Percentiles rank a stretch among this genome's conserved stretches.
These are phyloP conservation scores for Thomomys bottae DNA, from an alignment of 2,113 vertebrate species.

Conservation along the genomic window DNA sequence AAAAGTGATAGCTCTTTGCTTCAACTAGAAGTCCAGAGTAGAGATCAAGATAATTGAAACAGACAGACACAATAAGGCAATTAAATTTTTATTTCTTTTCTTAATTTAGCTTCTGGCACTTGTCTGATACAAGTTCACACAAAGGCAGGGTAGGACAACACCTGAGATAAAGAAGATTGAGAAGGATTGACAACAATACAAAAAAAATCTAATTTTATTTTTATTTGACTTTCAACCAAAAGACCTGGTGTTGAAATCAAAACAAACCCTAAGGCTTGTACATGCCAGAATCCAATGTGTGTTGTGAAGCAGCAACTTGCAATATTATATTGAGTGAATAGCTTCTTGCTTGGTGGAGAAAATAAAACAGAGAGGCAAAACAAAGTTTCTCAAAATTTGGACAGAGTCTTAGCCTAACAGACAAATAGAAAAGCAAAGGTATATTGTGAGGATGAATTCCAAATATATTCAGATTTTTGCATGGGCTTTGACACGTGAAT, in stretches of 20 bases:
- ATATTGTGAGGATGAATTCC: neutral
- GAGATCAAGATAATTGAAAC: constrained; percentile 61
- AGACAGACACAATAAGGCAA: constrained; percentile 50
- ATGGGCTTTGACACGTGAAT: neutral
- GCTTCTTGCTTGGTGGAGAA: constrained; percentile 18
- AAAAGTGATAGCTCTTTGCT: constrained; percentile 15
- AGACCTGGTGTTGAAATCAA: constrained; percentile 66
- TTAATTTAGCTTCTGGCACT: constrained; percentile 62
- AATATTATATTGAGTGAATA: constrained; percentile 36
- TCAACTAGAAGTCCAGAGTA: neutral
- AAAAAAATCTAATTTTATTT: constrained; percentile 67
- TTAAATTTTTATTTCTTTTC: constrained; percentile 59
- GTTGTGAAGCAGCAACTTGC: neutral
- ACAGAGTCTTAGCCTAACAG: constrained; percentile 17
- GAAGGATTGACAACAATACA: constrained; percentile 5
- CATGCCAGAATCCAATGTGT: neutral
- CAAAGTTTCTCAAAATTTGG: constrained; percentile 17
- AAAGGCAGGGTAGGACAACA: neutral
- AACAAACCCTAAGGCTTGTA: constrained; percentile 62
- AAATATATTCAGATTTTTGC: neutral
- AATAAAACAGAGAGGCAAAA: constrained; percentile 30
- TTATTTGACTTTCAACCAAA: constrained; percentile 66
- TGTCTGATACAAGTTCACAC: constrained; percentile 39
- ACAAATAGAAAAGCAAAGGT: neutral
- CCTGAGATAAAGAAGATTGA: neutral